A percentile compares a stretch with the other conserved stretches of the same genome.
Conservation (phyloP, 1,140 invertebrate species). For the Macrobrachium nipponense region DNA sequence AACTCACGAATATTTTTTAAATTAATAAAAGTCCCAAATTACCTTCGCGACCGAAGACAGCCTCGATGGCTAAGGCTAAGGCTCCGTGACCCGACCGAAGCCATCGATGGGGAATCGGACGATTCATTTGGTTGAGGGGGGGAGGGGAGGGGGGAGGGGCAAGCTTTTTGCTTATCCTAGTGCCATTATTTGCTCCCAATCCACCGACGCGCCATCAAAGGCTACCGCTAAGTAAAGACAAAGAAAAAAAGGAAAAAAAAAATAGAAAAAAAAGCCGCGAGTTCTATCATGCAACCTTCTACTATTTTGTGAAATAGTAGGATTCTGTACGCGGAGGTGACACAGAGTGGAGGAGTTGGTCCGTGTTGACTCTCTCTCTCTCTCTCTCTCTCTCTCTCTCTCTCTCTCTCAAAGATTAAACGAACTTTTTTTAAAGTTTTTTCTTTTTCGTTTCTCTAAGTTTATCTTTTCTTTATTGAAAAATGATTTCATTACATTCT, state of each 20-base stretch:
- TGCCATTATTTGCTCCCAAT: constrained; percentile 60
- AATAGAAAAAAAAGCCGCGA: background rate
- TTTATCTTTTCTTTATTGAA: no score
- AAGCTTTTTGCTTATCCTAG: constrained; percentile 48
- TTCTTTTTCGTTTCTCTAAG: no score
- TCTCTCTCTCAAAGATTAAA: no score
- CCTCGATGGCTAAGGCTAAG: no score
- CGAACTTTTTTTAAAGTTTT: no score
- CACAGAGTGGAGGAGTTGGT: constrained; percentile 19
- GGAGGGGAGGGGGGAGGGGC: no score
- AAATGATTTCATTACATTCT: no score
- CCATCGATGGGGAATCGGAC: constrained; percentile 35
- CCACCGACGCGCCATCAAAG: constrained; percentile 54
- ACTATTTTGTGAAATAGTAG: constrained; percentile 55
- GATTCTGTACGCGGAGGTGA: constrained; percentile 39
- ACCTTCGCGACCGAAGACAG: background rate
- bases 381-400: no score
- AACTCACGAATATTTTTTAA: no score
- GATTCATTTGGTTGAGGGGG: constrained; percentile 48
- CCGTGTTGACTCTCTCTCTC: background rate
- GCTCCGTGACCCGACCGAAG: constrained; percentile 22
- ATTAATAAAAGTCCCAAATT: no score
- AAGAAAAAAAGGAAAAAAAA: constrained; percentile 42
- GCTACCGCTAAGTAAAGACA: constrained; percentile 60
- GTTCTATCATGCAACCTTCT: constrained; percentile 54